A percentile compares a stretch with the other conserved stretches of the same genome.
Evolutionary conservation across 2,113 vertebrate genomes (phyloP).

Genomic region (Ploceus nigricollis): DNA sequence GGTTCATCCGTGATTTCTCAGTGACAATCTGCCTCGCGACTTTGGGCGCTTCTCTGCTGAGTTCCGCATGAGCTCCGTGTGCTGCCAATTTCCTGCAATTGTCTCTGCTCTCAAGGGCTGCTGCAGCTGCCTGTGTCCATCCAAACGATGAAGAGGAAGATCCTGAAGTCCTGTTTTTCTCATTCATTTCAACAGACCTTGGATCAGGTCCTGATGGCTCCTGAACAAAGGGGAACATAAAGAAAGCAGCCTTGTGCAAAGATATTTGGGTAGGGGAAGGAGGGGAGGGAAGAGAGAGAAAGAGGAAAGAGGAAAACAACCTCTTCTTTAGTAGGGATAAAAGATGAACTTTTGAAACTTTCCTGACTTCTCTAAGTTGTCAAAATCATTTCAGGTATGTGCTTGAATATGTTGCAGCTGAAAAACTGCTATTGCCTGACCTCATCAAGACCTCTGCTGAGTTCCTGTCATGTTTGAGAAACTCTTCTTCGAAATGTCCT

Average conservation of each 20-base stretch:
- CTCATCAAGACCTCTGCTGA: background rate
- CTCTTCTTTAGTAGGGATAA: background rate
- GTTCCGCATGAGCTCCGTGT: background rate
- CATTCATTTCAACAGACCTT: background rate
- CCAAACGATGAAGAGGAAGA: background rate
- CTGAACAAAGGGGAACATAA: background rate
- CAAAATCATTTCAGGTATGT: background rate
- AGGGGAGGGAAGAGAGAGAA: background rate
- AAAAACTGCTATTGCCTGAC: background rate
- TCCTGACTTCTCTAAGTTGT: background rate
- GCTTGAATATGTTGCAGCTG: background rate
- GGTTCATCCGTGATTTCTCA: background rate
- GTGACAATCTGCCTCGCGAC: background rate
- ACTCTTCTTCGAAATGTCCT: background rate
- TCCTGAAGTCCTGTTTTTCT: background rate
- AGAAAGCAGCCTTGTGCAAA: background rate
- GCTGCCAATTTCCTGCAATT: background rate
- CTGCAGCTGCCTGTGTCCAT: background rate
- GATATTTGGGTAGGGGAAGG: background rate
- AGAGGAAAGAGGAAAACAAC: background rate
- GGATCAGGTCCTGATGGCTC: background rate
- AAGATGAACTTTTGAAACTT: background rate
- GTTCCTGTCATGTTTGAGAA: background rate
- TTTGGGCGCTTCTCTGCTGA: accelerated
- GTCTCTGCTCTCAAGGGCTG: background rate